Conservation (phyloP, 2,888 invertebrate genomes). For the Cataglyphis rosenhaueri region DNA sequence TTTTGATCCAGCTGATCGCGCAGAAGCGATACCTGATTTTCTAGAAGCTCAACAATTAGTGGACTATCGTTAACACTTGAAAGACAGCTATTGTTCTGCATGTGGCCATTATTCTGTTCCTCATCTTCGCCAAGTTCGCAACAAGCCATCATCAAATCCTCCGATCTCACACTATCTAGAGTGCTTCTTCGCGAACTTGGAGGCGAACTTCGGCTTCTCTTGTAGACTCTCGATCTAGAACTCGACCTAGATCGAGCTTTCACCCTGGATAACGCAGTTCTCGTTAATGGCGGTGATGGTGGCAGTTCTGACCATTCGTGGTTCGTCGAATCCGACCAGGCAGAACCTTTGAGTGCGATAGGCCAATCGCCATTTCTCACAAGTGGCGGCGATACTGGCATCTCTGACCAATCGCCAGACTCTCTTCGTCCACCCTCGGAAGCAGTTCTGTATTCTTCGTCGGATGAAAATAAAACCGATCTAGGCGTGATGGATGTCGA, state of each 20-base stretch:
- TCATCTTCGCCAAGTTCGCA: conserved; percentile 87
- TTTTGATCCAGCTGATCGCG: conserved; percentile 80
- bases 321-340: conserved; percentile 79
- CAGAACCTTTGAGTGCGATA: conserved; percentile 71
- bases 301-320: conserved; percentile 86
- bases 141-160: conserved; percentile 86
- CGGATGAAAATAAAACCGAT: conserved; percentile 92
- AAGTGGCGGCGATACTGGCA: conserved; percentile 87
- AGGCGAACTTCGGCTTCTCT: conserved; percentile 88
- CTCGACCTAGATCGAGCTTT: conserved; percentile 88
- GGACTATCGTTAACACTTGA: conserved; percentile 80
- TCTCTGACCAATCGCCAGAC: conserved; percentile 94
- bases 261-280: conserved; percentile 88
- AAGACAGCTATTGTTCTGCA: conserved; percentile 78
- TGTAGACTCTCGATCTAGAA: conserved; percentile 87
- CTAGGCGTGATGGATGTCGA: conserved; percentile 89
- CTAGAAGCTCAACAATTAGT: conserved; percentile 81
- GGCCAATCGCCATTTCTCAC: conserved; percentile 81
- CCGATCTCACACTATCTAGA: conserved; percentile 89
- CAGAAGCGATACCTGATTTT: conserved; percentile 80
- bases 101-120: conserved; percentile 85
- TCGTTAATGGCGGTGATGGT: conserved; percentile 89
- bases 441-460: conserved; percentile 95
- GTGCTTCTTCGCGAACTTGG: conserved; percentile 88
- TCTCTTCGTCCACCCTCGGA: conserved; percentile 93